Percentiles rank a stretch among this genome's conserved stretches.
phyloP scores from a whole-genome alignment of 2,888 invertebrate species.

The Leucozona laternaria region DNA sequence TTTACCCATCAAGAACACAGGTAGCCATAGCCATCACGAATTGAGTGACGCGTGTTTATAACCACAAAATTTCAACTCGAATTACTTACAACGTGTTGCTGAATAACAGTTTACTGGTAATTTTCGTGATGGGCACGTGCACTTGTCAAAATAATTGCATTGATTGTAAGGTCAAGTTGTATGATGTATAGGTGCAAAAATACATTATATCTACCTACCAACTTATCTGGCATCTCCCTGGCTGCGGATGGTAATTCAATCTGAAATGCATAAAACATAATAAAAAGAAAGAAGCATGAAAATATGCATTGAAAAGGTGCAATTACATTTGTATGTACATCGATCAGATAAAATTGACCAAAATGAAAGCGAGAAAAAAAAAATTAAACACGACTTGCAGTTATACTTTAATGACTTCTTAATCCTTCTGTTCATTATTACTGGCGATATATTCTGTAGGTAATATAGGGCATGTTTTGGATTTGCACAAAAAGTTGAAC shows the following conservation, averaged over 20 bases:
- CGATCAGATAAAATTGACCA: conserved; percentile 58
- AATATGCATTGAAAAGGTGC: conserved; percentile 64
- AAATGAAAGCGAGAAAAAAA: neutral
- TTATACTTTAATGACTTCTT: conserved; percentile 15
- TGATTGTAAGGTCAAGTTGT: conserved; percentile 51
- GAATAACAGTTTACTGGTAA: conserved; percentile 50
- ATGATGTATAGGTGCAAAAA: neutral
- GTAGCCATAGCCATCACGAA: neutral
- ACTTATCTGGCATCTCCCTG: conserved; percentile 66
- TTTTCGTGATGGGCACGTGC: conserved; percentile 63
- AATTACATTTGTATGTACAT: conserved; percentile 61
- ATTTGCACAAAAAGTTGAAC: too few relatives aligned
- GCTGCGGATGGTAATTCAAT: conserved; percentile 58
- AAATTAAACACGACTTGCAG: neutral
- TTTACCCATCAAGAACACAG: conserved; percentile 6
- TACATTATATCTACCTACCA: neutral
- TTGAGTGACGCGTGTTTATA: conserved; percentile 50
- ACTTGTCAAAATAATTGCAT: conserved; percentile 72
- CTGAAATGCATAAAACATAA: conserved; percentile 16
- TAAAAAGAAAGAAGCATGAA: conserved; percentile 46
- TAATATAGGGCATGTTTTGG: too few relatives aligned
- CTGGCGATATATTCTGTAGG: too few relatives aligned
- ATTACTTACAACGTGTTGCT: conserved; percentile 54
- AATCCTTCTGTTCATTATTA: neutral
- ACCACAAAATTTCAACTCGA: conserved; percentile 59